Percentiles rank a stretch among this genome's conserved stretches.
phyloP scores from a whole-genome alignment of 2,113 vertebrate genomes.

The Sorex fumeus region DNA sequence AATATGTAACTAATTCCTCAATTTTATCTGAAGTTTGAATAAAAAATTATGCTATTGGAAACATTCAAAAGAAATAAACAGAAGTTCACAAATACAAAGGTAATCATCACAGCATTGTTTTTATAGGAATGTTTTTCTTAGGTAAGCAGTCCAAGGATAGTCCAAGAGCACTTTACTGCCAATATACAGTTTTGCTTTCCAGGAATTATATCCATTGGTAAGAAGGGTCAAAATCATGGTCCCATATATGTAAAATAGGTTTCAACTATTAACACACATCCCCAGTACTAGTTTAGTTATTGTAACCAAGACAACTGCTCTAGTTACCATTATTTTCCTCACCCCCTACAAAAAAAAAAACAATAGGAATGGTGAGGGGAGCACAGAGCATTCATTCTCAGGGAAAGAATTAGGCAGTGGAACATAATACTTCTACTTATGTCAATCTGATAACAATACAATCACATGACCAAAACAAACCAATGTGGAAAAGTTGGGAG shows the following conservation, averaged over 20 bases:
- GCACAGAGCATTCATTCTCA: neutral
- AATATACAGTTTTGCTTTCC: neutral
- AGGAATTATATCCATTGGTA: too few relatives aligned
- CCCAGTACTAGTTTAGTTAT: too few relatives aligned
- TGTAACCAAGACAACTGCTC: neutral
- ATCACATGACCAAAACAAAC: constrained; percentile 15
- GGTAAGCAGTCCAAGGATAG: neutral
- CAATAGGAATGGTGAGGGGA: neutral
- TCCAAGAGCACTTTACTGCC: neutral
- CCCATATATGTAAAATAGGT: too few relatives aligned
- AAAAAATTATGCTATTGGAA: neutral
- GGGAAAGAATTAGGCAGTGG: neutral
- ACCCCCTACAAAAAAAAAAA: too few relatives aligned
- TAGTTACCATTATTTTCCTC: neutral
- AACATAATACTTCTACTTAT: neutral
- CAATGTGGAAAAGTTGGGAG: neutral
- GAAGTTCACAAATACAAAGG: neutral
- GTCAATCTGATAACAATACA: neutral
- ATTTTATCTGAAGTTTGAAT: neutral
- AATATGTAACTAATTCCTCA: neutral
- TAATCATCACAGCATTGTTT: neutral
- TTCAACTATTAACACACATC: too few relatives aligned
- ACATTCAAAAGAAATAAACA: neutral
- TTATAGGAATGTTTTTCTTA: neutral
- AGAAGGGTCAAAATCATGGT: too few relatives aligned